Evolutionary conservation across 2,888 invertebrate genomes (phyloP), one percentile per base, ranked within the genome.

Genomic region (Synergus laeviventris): DNA sequence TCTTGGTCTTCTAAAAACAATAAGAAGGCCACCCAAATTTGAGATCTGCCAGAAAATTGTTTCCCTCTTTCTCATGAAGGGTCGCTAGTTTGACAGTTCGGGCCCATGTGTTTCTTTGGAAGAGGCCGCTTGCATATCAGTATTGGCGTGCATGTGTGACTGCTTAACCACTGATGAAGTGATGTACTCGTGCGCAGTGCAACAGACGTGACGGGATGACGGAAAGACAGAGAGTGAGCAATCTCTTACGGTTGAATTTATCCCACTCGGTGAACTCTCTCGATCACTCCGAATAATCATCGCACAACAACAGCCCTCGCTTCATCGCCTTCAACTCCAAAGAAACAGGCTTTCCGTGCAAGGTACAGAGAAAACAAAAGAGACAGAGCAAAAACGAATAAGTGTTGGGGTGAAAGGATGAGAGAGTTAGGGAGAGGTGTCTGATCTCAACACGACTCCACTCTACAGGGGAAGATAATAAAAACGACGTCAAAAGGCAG

Each of bases 271-370:
- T 81, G 77, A 82, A 83, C 82, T 77, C 82, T 84, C 86, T 83
- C 86, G 86, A 89, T 89, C 88, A 89, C 88, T 89, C 87, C 83
- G 85, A 88, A 88, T 89, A 89, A 89, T 89, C 87, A 88, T 87
- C 83, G 84, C 82, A 80, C 84, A 81, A 64, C 76, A 82, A 79
- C 77, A 79, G 74, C 76, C 82, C 77, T 80, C 84, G 85, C 85
- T 79, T 86, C 87, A 84, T 85, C 84, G 87, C 86, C 81, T 85
- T 83, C 81, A 78, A 61, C 81, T 78, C 76, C 77, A 74, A 75
- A 77, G 75, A 78, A 77, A 64, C 76, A 66, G 66, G 74, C 73
- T 77, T 56, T 78, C 60, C 49, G 74, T 56, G 64, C 49, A 75
- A 66, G 7, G 42, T 54, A 14, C 70, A 56, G 54, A 21, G 75